These are phyloP conservation scores for Shargacucullia verbasci DNA, from an alignment of 2,888 invertebrate genomes.

Conservation along the genomic window DNA sequence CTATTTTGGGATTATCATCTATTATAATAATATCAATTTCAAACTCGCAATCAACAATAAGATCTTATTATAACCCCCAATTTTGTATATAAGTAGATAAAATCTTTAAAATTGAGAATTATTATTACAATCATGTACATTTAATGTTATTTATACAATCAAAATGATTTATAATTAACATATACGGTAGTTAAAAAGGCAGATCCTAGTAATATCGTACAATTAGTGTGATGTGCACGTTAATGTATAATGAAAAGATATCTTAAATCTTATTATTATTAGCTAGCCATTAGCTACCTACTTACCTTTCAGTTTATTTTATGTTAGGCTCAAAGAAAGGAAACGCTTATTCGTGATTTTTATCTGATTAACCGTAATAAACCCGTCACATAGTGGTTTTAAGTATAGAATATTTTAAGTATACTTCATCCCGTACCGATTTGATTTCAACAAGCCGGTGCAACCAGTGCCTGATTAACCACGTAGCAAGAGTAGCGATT, in stretches of 20 bases:
- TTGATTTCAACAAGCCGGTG: no score
- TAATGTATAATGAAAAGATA: conserved; percentile 16
- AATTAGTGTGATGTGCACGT: conserved; percentile 5
- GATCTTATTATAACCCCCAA: conserved; percentile 16
- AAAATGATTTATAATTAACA: no score
- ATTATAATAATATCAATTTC: conserved; percentile 34
- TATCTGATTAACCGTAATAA: no score
- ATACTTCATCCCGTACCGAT: no score
- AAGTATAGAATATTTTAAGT: no score
- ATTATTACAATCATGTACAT: conserved; percentile 31
- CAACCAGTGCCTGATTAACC: no score
- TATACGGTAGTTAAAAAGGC: not conserved
- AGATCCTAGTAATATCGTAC: conserved; percentile 7
- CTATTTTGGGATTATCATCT: conserved; percentile 56
- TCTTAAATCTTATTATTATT: conserved; percentile 15
- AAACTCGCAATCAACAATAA: conserved; percentile 35
- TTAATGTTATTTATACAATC: conserved; percentile 6
- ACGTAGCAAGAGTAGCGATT: no score
- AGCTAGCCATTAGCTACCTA: conserved; percentile 15
- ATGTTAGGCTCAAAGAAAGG: no score
- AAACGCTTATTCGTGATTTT: no score
- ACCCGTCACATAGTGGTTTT: no score
- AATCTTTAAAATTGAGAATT: conserved; percentile 21
- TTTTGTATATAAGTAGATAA: conserved; percentile 13
- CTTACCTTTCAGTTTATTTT: conserved; percentile 33